phyloP scores from a whole-genome alignment of 2,888 invertebrate genomes.

The Ctenicera cuprea region DNA sequence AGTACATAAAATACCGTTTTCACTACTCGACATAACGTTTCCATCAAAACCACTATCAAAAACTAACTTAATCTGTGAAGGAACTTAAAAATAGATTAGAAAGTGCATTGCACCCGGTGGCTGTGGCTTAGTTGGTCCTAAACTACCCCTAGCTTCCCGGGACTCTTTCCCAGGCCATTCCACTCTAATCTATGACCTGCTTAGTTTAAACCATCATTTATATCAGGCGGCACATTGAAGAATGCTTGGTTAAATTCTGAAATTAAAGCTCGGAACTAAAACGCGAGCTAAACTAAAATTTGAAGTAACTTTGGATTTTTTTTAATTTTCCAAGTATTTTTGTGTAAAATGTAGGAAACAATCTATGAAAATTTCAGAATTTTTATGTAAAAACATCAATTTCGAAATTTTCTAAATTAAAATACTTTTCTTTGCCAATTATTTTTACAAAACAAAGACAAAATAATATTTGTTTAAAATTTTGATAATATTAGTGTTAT shows the following conservation, averaged over 20 bases:
- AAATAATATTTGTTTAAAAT: too few species aligned
- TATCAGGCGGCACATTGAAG: conserved; percentile 43
- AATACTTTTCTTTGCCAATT: too few species aligned
- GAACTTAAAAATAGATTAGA: conserved; percentile 53
- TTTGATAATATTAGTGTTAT: too few species aligned
- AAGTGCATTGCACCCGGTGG: conserved; percentile 53
- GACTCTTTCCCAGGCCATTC: conserved; percentile 54
- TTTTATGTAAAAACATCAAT: too few species aligned
- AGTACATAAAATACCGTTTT: conserved; percentile 1
- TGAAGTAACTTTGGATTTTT: too few species aligned
- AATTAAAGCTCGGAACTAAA: not conserved
- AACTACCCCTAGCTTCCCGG: conserved; percentile 54
- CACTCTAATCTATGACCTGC: conserved; percentile 55
- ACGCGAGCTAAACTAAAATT: too few species aligned
- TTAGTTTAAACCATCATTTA: conserved; percentile 42
- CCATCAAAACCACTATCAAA: conserved; percentile 13
- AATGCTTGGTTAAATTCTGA: not conserved
- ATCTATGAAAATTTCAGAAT: too few species aligned
- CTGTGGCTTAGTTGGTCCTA: conserved; percentile 42
- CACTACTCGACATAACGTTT: conserved; percentile 1
- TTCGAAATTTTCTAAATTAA: too few species aligned
- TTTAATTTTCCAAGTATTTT: too few species aligned
- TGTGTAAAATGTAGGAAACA: too few species aligned
- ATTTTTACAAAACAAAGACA: too few species aligned
- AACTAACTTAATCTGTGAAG: conserved; percentile 23